phyloP scores from a whole-genome alignment of 2,888 invertebrate genomes.

The Lithodes maja region DNA sequence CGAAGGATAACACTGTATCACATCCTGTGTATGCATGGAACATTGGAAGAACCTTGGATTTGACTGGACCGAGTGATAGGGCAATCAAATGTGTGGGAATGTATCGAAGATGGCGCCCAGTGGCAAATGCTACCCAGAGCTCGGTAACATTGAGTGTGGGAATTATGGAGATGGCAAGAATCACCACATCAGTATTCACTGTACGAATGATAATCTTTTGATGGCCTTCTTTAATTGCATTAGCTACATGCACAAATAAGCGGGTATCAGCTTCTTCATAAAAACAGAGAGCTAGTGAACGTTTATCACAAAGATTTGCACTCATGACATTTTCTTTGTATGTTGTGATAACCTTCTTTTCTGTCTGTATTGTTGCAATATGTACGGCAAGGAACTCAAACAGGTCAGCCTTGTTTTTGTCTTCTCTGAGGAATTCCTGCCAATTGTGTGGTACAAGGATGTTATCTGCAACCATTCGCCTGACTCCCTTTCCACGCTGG shows the following conservation, averaged over 20 bases:
- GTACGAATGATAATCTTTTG: background rate
- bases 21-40: constrained; percentile 8
- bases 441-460: constrained; percentile 22
- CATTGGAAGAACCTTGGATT: background rate
- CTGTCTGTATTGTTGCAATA: background rate
- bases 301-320: background rate
- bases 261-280: background rate
- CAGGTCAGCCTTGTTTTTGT: constrained; percentile 25
- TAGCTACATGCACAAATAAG: background rate
- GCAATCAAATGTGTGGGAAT: background rate
- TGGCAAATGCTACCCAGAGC: constrained; percentile 11
- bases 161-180: background rate
- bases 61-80: background rate
- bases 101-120: background rate
- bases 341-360: background rate
- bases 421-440: constrained; percentile 31
- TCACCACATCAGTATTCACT: background rate
- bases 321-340: background rate
- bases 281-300: background rate
- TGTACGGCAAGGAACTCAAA: constrained; percentile 10
- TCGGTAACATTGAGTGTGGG: background rate
- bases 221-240: background rate
- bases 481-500: background rate
- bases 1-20: constrained; percentile 8
- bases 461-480: constrained; percentile 13